A percentile compares a stretch with the other conserved stretches of the same genome.
These are phyloP conservation scores for Salticus scenicus DNA, from an alignment of 2,888 invertebrate genomes.

Conservation along the genomic window DNA sequence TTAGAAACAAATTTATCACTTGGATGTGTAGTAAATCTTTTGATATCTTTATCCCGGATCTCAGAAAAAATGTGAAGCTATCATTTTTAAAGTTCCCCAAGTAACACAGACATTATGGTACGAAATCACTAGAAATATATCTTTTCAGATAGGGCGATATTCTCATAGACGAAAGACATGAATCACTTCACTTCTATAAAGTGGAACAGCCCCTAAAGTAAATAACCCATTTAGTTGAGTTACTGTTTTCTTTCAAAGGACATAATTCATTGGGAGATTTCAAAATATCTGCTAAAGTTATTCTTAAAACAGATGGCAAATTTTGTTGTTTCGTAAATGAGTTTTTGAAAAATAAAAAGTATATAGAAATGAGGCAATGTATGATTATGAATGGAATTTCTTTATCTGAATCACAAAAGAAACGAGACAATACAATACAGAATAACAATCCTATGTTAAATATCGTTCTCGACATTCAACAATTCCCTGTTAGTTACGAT, in stretches of 20 bases:
- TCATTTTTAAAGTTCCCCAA: neutral
- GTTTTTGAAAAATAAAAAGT: neutral
- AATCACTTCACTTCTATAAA: neutral
- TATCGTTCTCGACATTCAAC: too few relatives aligned
- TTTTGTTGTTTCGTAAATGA: neutral
- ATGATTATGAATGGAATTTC: too few relatives aligned
- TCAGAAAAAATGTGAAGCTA: neutral
- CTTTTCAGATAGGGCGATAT: slow-evolving; percentile 1
- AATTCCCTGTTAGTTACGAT: too few relatives aligned
- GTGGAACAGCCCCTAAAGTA: neutral
- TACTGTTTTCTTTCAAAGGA: neutral
- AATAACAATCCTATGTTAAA: too few relatives aligned
- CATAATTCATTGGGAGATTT: neutral
- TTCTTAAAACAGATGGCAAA: neutral
- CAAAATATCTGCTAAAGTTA: neutral
- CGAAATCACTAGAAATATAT: slow-evolving; percentile 6
- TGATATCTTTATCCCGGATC: neutral
- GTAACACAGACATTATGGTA: neutral
- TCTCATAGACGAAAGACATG: slow-evolving; percentile 12
- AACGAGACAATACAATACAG: too few relatives aligned
- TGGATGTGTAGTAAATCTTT: neutral
- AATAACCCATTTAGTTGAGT: slow-evolving; percentile 14
- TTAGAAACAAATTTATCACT: neutral
- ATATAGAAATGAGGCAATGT: too few relatives aligned
- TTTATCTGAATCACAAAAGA: too few relatives aligned